Conservation (phyloP, 2,797 vertebrate species). For the Myotis vivesi region DNA sequence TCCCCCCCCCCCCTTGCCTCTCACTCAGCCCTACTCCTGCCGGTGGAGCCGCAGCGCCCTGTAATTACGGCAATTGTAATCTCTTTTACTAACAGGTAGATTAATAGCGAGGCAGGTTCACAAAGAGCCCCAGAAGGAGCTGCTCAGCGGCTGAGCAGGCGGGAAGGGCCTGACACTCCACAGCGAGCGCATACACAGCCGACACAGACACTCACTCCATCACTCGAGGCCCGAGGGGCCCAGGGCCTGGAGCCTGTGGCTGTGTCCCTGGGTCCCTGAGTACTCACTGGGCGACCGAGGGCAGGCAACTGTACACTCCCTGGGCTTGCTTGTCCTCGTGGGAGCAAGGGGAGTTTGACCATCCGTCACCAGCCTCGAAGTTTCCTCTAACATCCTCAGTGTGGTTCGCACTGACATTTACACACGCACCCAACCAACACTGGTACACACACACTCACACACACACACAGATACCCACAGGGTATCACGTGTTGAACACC, state of each 20-base stretch:
- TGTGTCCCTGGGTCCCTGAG: not conserved
- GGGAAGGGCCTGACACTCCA: slow-evolving; percentile 25
- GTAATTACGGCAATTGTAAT: slow-evolving; percentile 79
- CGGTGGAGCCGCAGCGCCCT: slow-evolving; percentile 65
- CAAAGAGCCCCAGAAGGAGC: slow-evolving; percentile 70
- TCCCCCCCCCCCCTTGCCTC: slow-evolving; percentile 40
- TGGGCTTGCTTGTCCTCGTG: not conserved
- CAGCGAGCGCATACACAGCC: not conserved
- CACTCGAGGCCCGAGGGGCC: not conserved
- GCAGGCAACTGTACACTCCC: not conserved
- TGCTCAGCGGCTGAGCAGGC: slow-evolving; percentile 42
- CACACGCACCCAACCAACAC: not conserved
- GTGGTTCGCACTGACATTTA: not conserved
- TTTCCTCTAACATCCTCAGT: not conserved
- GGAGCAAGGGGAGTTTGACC: not conserved
- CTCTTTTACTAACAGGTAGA: slow-evolving; percentile 82
- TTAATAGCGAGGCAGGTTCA: slow-evolving; percentile 76
- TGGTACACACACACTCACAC: not conserved
- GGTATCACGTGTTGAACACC: not conserved
- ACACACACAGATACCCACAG: not conserved
- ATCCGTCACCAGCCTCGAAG: not conserved
- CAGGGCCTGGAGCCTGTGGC: not conserved
- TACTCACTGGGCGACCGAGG: not conserved
- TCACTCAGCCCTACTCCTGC: slow-evolving; percentile 63
- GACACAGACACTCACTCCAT: accelerated